Evolutionary conservation across 1,140 invertebrate genomes (phyloP), one percentile per base, ranked within the genome.

Genomic region (Rhysida immarginata): DNA sequence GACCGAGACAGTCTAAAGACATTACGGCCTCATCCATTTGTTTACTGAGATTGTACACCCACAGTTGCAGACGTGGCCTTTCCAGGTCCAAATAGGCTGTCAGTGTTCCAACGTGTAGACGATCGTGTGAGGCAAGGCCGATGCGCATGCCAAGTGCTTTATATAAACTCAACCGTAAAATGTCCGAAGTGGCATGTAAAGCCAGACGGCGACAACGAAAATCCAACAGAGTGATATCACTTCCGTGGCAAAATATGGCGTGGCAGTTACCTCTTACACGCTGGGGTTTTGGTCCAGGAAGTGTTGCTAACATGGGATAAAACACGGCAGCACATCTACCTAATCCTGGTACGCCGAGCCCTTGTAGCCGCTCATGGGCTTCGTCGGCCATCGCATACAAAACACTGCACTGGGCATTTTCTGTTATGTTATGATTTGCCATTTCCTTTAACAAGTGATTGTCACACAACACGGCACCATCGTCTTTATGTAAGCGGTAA

Each of bases 21-120:
- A 25, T 24, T 13, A 51, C 26, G 3, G 49, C 49, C 24, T 51
- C 49, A 20, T 51, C 49, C 49, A 51, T 51, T 27, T 51, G 13
- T 51, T 51, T 51, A 21, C 49, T 51, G 3, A 26, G 21, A 51
- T 11, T 51, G 26, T 51, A 51, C 23, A 21, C 26, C 49, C 49
- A 51, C 16, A 51, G 21, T 25, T 25, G 23, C 11, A 51, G 26
- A 13, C 49, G 49, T 8, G 49, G 49, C 26, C 13, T 5, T 25
- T 51, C 49, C 3, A 5, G 24, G 8, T 51, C 49, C 20, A 51
- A 27, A 5, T 26, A 26, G 24, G 49, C 49, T 25, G 21, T 51
- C 5, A 51, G 26, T 26, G 49, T 51, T 5, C 23, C 49, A 13
- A 51, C 49, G 3, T 25, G 49, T 27, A 51, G 21, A n/a, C 20